A percentile compares a stretch with the other conserved stretches of the same genome.
Evolutionary conservation across 2,888 invertebrate species (phyloP).

Genomic region (Hypena proboscidalis): DNA sequence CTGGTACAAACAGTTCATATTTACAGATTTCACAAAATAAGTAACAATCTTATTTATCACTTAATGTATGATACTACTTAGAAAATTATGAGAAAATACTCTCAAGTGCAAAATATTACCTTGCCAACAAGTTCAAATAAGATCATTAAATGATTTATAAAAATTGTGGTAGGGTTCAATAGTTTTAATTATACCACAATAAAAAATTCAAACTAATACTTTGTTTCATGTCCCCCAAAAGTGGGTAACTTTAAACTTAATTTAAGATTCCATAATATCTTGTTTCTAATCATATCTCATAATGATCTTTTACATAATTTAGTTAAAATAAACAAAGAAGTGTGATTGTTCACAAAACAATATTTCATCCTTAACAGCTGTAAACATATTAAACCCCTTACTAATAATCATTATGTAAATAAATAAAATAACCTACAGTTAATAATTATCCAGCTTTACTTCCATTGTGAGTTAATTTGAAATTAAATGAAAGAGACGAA

Average conservation of each 20-base stretch:
- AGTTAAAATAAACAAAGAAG: conserved; percentile 15
- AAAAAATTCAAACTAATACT: too few relatives aligned
- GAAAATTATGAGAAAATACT: conserved; percentile 14
- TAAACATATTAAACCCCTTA: too few relatives aligned
- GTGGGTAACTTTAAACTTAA: conserved; percentile 15
- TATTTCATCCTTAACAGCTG: conserved; percentile 30
- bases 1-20: conserved; percentile 43
- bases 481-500: too few relatives aligned
- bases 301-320: conserved; percentile 6
- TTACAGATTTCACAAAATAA: conserved; percentile 56
- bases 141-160: conserved; percentile 15
- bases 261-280: conserved; percentile 17
- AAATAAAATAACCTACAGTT: too few relatives aligned
- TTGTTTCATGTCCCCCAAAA: conserved; percentile 14
- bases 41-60: conserved; percentile 36
- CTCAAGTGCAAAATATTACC: conserved; percentile 9
- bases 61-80: conserved; percentile 21
- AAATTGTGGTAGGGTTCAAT: conserved; percentile 18
- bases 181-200: too few relatives aligned
- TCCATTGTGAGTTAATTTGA: too few relatives aligned
- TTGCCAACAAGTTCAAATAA: conserved; percentile 9
- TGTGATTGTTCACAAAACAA: conserved; percentile 22
- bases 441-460: too few relatives aligned
- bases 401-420: too few relatives aligned
- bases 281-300: conserved; percentile 12